A percentile compares a stretch with the other conserved stretches of the same genome.
Evolutionary conservation across 2,888 invertebrate species (phyloP).

Genomic region (Fragum whitleyi): DNA sequence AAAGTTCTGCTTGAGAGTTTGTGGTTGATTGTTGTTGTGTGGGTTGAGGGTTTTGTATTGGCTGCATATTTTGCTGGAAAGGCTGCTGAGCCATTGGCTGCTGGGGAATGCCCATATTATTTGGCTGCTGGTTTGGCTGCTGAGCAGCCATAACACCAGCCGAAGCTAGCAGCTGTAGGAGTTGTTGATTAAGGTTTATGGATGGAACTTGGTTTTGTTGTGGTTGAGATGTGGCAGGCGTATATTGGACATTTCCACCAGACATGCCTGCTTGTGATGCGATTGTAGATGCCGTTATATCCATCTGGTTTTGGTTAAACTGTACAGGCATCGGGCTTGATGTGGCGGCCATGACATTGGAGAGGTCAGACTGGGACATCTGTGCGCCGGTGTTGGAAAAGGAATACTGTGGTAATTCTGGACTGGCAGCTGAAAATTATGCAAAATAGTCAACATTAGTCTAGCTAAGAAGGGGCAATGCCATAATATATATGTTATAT

Average conservation of each 20-base stretch:
- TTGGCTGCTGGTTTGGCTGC: slow-evolving; percentile 28
- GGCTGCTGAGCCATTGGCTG: slow-evolving; percentile 26
- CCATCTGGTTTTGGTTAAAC: slow-evolving; percentile 41
- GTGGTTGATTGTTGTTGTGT: slow-evolving; percentile 12
- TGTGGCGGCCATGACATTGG: slow-evolving; percentile 17
- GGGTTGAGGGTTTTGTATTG: not conserved
- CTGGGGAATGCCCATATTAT: slow-evolving; percentile 2
- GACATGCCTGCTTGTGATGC: slow-evolving; percentile 49
- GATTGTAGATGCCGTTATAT: slow-evolving; percentile 47
- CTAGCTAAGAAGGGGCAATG: too few relatives aligned
- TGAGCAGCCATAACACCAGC: slow-evolving; percentile 36
- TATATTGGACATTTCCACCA: slow-evolving; percentile 60
- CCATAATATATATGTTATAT: too few relatives aligned
- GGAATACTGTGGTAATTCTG: slow-evolving; percentile 64
- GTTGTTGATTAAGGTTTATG: slow-evolving; percentile 41
- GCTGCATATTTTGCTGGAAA: slow-evolving; percentile 13
- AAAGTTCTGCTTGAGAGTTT: slow-evolving; percentile 39
- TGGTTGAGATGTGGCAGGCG: slow-evolving; percentile 26
- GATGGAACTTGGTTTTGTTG: slow-evolving; percentile 37
- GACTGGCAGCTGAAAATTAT: slow-evolving; percentile 41
- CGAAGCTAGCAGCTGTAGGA: slow-evolving; percentile 36
- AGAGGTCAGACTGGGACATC: slow-evolving; percentile 20
- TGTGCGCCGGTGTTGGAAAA: slow-evolving; percentile 60
- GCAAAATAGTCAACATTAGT: too few relatives aligned
- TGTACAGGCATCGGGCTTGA: slow-evolving; percentile 24